phyloP scores from a whole-genome alignment of 1,140 invertebrate genomes.

The Battus philenor region DNA sequence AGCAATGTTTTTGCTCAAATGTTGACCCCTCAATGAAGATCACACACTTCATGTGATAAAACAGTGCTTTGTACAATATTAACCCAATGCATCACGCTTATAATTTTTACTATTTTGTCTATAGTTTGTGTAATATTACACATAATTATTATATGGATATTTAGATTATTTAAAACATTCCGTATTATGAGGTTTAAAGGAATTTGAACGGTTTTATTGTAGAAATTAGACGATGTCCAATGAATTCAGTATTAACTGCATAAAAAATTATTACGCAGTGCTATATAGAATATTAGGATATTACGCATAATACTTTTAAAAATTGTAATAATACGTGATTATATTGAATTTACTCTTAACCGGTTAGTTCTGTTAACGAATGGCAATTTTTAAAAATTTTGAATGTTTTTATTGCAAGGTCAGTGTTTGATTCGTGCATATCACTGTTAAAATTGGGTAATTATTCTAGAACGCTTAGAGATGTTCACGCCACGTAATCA shows the following conservation, averaged over 20 bases:
- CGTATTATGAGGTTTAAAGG: conserved; percentile 9
- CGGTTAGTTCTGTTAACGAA: too few species aligned
- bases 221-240: conserved; percentile 6
- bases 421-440: conserved; percentile 4
- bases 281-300: too few species aligned
- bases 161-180: conserved; percentile 14
- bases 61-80: conserved; percentile 14
- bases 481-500: not conserved
- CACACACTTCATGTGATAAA: conserved; percentile 21
- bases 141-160: conserved; percentile 7
- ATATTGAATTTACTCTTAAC: not conserved
- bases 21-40: conserved; percentile 24
- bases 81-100: conserved; percentile 12
- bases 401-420: not conserved
- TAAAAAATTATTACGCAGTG: conserved; percentile 5
- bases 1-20: conserved; percentile 17
- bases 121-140: too few species aligned
- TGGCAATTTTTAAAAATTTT: too few species aligned
- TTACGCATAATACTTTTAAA: conserved; percentile 2
- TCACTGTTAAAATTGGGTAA: conserved; percentile 1
- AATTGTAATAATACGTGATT: not conserved
- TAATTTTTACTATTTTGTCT: too few species aligned
- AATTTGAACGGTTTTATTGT: conserved; percentile 8
- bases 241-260: conserved; percentile 14
- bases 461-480: not conserved